Base-by-base conservation (phyloP, 1,140 invertebrate genomes). In the Brachionus plicatilis region DNA sequence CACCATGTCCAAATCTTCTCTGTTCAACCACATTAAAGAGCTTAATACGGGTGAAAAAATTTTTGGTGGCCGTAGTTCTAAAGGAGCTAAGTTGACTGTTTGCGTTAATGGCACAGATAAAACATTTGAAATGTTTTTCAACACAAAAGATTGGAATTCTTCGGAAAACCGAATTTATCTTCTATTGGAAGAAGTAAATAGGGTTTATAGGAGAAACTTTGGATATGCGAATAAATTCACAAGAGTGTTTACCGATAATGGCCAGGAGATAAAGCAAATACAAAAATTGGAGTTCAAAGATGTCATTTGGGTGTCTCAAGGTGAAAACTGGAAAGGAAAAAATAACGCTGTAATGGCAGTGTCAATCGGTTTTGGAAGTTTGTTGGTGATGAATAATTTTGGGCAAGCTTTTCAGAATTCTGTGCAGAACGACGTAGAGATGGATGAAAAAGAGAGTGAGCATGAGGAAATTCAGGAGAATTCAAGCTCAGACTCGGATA, bases 251-350 rank as follows among this genome's bases (percentile, higher is more conserved):
- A 33, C 24, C 6, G 79, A 82, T 0, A 17, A 11, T 29, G 79
- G 79, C 29, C 50, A 82, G 5, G 79, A 82, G n/a, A 82, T 82
- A 43, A 82, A 82, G 65, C n/a, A 14, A 37, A 20, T 82, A 37
- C 20, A 43, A 12, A 82, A 82, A 82, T 68, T 82, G 53, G 33
- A 20, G 14, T 14, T 14, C 33, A 41, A 29, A 43, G 79, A 82
- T 41, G 53, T 60, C 4, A 47, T 82, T 11, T 60, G 53, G 79
- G 79, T 68, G 24, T 82, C 79, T 24, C 79, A 82, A 47, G 79
- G 79, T 47, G 79, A 82, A 65, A 82, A 82, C 45, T 82, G 79
- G 79, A 60, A 68, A 43, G 53, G 53, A 20, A 24, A 60, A 60
- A 47, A 9, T 45, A 29, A 82, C 24, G 37, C 79, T 24, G 33